Base-by-base conservation (phyloP, 2,888 invertebrate genomes). In the Gastrophysa polygoni region DNA sequence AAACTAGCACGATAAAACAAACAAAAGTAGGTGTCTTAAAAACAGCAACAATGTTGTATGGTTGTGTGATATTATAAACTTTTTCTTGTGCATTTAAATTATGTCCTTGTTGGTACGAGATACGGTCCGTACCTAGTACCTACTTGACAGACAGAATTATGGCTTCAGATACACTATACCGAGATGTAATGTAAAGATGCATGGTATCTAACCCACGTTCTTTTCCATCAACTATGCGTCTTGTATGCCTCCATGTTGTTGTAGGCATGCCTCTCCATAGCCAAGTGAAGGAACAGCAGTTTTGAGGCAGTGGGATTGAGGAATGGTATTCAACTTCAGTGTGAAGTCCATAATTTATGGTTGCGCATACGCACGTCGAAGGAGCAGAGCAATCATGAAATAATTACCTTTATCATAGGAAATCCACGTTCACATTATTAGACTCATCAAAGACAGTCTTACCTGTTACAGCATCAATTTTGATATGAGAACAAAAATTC, bases 201-300 rank as follows among this genome's bases (percentile, higher is more conserved):
- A 77, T 77, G 76, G 77, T 78, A 79, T 80, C 80, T 80, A 80
- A 77, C 80, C 79, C 80, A 80, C 80, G 79, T 80, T 77, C 73
- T 76, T 79, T 74, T 78, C 71, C 77, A 75, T 71, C 76, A 75
- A 75, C 72, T 74, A 66, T 68, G 66, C 68, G 73, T 64, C 73
- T 71, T 63, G 50, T 61, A 57, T 65, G 52, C 66, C 55, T 49
- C 21, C 56, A 38, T 24, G 32, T 50, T 47, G 48, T 29, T 14
- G n/a, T 14, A 14, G 50, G 56, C 55, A 60, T 49, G n/a, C 55
- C 47, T 24, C 16, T 28, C 44, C 17, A 18, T 28, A 20, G 51
- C 50, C 28, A 29, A 29, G 29, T 43, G n/a, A 32, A 7, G 20
- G 7, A 38, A 51, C 51, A n/a, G 18, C 34, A 18, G 34, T 38